Evolutionary conservation across 2,797 vertebrate genomes (phyloP).

Genomic region (Darevskia mixta): DNA sequence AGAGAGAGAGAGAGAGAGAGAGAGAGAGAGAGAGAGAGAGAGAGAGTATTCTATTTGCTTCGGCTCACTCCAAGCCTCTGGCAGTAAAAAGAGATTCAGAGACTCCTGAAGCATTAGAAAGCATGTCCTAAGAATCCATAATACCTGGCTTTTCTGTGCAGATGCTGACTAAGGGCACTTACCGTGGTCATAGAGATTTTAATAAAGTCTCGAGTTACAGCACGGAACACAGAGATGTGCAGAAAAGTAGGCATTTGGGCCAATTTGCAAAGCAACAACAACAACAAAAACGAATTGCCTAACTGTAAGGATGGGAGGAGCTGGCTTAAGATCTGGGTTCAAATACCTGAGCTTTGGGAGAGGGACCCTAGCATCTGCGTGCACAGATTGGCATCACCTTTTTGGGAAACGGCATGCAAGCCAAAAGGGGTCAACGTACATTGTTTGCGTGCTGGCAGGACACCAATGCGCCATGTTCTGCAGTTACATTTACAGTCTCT

Average conservation of each 20-base stretch:
- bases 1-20: too few species aligned
- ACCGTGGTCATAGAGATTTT: neutral
- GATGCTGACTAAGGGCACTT: neutral
- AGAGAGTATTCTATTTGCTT: neutral
- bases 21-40: too few species aligned
- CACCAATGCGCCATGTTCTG: conserved; percentile 17
- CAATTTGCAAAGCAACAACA: neutral
- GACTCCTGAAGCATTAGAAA: neutral
- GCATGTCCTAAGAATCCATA: neutral
- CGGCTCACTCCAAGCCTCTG: neutral
- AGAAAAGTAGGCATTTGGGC: neutral
- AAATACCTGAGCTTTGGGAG: neutral
- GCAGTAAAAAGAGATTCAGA: conserved; percentile 5
- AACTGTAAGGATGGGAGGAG: neutral
- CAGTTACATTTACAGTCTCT: conserved; percentile 19
- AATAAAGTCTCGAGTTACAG: neutral
- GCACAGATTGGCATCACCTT: neutral
- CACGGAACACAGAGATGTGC: neutral
- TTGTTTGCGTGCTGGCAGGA: conserved; percentile 25
- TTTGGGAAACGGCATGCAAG: neutral
- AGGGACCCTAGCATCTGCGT: neutral
- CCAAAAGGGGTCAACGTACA: neutral
- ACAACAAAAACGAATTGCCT: neutral
- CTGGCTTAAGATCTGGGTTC: neutral
- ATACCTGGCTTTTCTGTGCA: neutral